Evolutionary conservation across 23 tunicate species (phyloP), one percentile per base, ranked within the genome.

Genomic region (Trididemnum nubilum): DNA sequence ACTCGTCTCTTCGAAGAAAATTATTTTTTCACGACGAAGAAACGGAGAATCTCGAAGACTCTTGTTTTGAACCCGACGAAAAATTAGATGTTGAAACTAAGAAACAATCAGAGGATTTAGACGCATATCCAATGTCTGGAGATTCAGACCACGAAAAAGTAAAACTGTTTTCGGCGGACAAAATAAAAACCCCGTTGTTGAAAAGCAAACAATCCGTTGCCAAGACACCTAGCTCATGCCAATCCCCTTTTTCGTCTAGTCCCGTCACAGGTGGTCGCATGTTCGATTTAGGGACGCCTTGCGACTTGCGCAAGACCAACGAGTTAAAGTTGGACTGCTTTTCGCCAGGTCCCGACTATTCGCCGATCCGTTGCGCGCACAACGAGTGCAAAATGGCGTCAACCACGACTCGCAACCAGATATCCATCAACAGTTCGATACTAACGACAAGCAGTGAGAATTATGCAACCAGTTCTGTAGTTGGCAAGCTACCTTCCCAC

Each of bases 1-100:
- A 76, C 64, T 79, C 91, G 18, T 86, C 97, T 1, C 50, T 91
- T 35, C 87, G 97, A 61, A 37, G 97, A 64, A 91, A 86, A 71
- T 67, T 91, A 1, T 91, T 91, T 81, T 84, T 80, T 72, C 89
- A 81, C 1, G 89, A 85, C 54, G 79, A 61, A 7, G 73, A 44
- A 37, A 73, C 44, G 0, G 89, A 73, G 7, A 9, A 73, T 37
- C 67, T 52, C 2, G 67, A 52, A 31, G 67, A 77, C 37, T 38
- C 2, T 39, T 32, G 38, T 7, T 39, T n/a, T 7, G 81, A 26
- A 2, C 22, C 21, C 18, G 67, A 52, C 67, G 36, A 32, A 33
- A 4, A 29, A 22, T 2, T 27, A 22, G 27, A 25, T 4, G 9
- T 2, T 5, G 2, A 37, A 26, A n/a, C 26, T 2, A 23, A 77